Percentiles rank a stretch among this genome's conserved stretches.
Conservation (phyloP, 2,797 vertebrate species). For the Notoglanidium macrostoma region DNA sequence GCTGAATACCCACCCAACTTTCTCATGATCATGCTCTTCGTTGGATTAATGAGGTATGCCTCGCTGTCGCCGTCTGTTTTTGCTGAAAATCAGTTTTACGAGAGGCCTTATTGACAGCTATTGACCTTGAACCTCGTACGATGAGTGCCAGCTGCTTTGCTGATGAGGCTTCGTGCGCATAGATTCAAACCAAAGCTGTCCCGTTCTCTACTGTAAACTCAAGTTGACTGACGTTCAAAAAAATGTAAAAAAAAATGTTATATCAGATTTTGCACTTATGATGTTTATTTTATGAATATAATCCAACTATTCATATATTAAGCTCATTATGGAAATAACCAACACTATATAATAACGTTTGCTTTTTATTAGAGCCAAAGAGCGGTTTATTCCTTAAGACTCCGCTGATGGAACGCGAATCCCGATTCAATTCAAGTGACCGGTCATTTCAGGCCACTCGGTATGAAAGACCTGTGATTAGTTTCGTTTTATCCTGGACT, state of each 20-base stretch:
- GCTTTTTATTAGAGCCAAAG: not conserved
- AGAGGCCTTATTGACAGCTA: not conserved
- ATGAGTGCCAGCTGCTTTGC: not conserved
- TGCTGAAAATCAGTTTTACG: not conserved
- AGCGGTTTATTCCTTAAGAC: not conserved
- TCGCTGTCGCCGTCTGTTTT: not conserved
- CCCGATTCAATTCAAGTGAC: too few relatives aligned
- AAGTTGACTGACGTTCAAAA: too few relatives aligned
- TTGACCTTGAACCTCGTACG: not conserved
- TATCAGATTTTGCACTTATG: not conserved
- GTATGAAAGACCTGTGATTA: too few relatives aligned
- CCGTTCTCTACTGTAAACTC: not conserved
- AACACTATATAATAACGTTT: not conserved
- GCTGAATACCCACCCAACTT: slow-evolving; percentile 89
- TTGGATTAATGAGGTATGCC: slow-evolving; percentile 90
- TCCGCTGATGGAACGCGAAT: too few relatives aligned
- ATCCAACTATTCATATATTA: not conserved
- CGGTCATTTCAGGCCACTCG: not conserved
- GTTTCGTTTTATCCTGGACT: not conserved
- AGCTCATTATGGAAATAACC: not conserved
- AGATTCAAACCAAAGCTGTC: not conserved
- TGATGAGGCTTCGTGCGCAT: not conserved
- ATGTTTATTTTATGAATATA: not conserved
- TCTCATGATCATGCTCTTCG: slow-evolving; percentile 95
- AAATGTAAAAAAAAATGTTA: not conserved